A percentile compares a stretch with the other conserved stretches of the same genome.
phyloP scores from a whole-genome alignment of 2,797 vertebrate genomes.

The Phrynocephalus forsythii region DNA sequence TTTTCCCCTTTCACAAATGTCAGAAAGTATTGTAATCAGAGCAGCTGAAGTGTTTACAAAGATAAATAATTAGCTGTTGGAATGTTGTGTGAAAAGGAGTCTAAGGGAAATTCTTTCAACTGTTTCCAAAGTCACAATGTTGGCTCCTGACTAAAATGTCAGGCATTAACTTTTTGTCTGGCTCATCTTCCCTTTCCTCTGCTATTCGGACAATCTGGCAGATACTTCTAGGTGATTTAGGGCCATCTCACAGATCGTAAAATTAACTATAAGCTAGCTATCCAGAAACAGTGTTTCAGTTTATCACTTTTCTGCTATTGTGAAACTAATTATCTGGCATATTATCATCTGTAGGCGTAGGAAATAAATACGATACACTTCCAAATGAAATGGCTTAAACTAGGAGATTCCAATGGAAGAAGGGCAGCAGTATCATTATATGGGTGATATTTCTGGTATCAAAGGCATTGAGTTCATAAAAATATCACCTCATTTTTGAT shows the following conservation, averaged over 20 bases:
- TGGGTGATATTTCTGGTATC: background rate
- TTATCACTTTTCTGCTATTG: background rate
- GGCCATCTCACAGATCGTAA: background rate
- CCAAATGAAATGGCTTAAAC: background rate
- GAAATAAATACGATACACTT: conserved; percentile 5
- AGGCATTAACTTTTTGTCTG: conserved; percentile 10
- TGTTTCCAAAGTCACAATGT: conserved; percentile 14
- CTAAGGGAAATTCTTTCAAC: conserved; percentile 5
- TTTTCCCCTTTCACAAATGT: conserved; percentile 21
- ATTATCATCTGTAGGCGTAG: background rate
- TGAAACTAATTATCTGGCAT: background rate
- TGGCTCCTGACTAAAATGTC: conserved; percentile 24
- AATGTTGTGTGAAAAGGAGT: conserved; percentile 22
- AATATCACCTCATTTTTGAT: background rate
- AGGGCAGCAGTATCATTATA: background rate
- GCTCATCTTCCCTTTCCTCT: conserved; percentile 1
- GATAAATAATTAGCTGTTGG: conserved; percentile 43
- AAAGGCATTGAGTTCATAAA: background rate
- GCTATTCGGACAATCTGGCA: background rate
- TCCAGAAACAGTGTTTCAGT: background rate
- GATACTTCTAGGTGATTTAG: conserved; percentile 8
- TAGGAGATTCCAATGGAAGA: background rate
- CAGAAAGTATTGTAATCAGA: background rate
- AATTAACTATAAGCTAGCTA: background rate
- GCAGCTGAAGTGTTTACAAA: conserved; percentile 8